Base-by-base conservation (phyloP, 2,888 invertebrate genomes). In the Thereva unica region DNA sequence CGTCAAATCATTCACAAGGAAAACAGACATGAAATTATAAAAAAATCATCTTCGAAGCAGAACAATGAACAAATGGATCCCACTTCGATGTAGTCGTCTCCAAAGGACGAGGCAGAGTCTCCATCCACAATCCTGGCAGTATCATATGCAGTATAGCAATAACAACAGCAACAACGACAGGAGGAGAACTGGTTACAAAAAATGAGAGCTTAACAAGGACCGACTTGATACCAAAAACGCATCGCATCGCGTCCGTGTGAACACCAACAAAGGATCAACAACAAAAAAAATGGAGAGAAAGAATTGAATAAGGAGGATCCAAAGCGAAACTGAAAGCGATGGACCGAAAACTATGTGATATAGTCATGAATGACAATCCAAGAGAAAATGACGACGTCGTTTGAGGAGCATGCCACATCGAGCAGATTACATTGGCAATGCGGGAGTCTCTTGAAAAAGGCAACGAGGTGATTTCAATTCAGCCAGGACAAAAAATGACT, bases 341-440 rank as follows among this genome's bases (percentile, higher is more conserved):
- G 67, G 67, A 67, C 67, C 67, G 67, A 67, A 67, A 67, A 67
- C 67, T 67, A 67, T 67, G 64, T 47, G 67, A 64, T 64, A 52
- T 67, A 64, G 53, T 57, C 59, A 67, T 67, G 67, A 67, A 67
- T 67, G 67, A 64, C 67, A 67, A 67, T 63, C 52, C 64, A 67
- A 67, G 63, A 61, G 67, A 67, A 63, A 63, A 54, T 54, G 63
- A 67, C 54, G 63, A 67, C 54, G 63, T 67, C 63, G 56, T 67
- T 67, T 67, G 52, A 67, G 55, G 55, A 64, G 67, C 50, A 67
- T 56, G 64, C 67, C 55, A 67, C 64, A 67, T 67, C 59, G 59
- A 66, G 53, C 66, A 66, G 66, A 66, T 66, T 66, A 66, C 53
- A 56, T 12, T 64, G 67, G 50, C 64, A 54, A 23, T 23, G 23